Evolutionary conservation across 2,888 invertebrate genomes (phyloP).

Genomic region (Allophyes oxyacanthae): DNA sequence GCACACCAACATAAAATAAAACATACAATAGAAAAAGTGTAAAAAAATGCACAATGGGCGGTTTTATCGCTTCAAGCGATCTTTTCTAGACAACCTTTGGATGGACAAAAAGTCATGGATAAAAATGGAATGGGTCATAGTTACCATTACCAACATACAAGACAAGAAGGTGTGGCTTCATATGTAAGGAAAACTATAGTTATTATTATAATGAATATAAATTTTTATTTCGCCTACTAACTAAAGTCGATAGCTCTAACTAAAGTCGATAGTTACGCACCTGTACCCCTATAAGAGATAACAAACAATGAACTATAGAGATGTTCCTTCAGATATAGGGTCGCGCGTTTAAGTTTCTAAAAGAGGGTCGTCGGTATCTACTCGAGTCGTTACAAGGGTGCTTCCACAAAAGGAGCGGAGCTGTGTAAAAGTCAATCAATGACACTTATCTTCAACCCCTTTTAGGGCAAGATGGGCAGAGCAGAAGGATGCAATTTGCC

Average conservation of each 20-base stretch:
- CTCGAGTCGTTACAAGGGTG: slow-evolving; percentile 44
- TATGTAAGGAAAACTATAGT: no score
- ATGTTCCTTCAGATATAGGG: slow-evolving; percentile 41
- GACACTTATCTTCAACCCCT: slow-evolving; percentile 38
- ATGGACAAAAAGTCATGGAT: no score
- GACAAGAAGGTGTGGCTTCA: no score
- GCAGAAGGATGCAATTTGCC: slow-evolving; percentile 2
- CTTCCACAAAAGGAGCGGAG: slow-evolving; percentile 35
- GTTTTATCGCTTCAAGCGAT: no score
- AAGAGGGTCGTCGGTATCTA: slow-evolving; percentile 50
- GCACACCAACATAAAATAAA: no score
- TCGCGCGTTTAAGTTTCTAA: slow-evolving; percentile 41
- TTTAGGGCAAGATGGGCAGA: background rate
- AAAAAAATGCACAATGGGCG: no score
- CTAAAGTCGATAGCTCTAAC: slow-evolving; percentile 59
- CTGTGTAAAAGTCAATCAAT: slow-evolving; percentile 49
- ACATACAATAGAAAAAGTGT: no score
- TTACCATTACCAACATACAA: no score
- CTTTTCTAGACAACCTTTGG: no score
- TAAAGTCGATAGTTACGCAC: slow-evolving; percentile 65
- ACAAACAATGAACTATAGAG: slow-evolving; percentile 50
- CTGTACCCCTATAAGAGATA: slow-evolving; percentile 56
- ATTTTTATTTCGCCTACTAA: slow-evolving; percentile 64
- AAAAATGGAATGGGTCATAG: no score
- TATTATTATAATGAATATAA: slow-evolving; percentile 42